Conservation (phyloP, 2,113 vertebrate species). For the Ageneiosus marmoratus region DNA sequence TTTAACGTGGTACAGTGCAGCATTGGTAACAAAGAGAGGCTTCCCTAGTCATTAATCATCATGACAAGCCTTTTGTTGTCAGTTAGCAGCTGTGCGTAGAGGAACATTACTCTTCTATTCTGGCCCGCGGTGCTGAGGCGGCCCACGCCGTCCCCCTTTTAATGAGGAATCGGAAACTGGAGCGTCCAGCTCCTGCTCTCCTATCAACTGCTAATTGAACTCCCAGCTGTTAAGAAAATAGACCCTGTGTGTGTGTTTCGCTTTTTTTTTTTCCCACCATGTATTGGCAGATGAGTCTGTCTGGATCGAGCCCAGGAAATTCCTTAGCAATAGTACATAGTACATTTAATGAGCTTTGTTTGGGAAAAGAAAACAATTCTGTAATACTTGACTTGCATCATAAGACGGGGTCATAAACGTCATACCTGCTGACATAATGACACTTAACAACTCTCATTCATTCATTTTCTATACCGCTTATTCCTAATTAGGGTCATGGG, state of each 20-base stretch:
- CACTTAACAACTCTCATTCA: neutral
- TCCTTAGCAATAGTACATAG: conserved; percentile 10
- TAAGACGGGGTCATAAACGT: neutral
- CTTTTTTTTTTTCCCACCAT: neutral
- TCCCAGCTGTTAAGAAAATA: conserved; percentile 56
- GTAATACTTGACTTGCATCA: neutral
- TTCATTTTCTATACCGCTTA: too few species aligned
- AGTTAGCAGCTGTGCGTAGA: conserved; percentile 68
- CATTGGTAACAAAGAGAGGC: conserved; percentile 61
- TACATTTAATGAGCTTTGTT: conserved; percentile 42
- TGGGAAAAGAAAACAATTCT: conserved; percentile 24
- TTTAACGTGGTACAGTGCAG: conserved; percentile 56
- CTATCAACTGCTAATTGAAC: conserved; percentile 57
- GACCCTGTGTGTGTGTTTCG: conserved; percentile 45
- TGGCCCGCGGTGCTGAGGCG: conserved; percentile 47
- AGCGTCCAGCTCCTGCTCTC: conserved; percentile 51
- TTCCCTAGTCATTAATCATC: conserved; percentile 73
- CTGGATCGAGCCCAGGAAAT: conserved; percentile 44
- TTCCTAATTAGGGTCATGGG: too few species aligned
- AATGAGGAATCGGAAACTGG: conserved; percentile 53
- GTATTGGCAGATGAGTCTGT: conserved; percentile 40
- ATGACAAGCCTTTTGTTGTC: conserved; percentile 74
- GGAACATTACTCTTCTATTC: conserved; percentile 69
- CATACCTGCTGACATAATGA: neutral
- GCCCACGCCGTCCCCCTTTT: conserved; percentile 44